These are phyloP conservation scores for Sternotherus odoratus DNA, from an alignment of 2,797 vertebrate genomes.

Conservation along the genomic window DNA sequence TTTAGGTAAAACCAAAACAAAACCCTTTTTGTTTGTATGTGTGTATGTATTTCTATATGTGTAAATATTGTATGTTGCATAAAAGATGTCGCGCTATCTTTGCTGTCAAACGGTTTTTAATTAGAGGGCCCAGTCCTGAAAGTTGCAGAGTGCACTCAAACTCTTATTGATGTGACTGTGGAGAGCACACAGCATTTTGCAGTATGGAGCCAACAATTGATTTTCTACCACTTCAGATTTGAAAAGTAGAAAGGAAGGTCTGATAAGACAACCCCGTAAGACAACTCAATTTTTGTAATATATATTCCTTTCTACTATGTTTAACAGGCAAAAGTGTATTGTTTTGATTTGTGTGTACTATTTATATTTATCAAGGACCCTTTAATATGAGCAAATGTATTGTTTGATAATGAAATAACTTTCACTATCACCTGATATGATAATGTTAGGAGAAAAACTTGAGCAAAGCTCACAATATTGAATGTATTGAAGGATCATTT, in stretches of 20 bases:
- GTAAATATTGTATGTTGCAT: constrained; percentile 84
- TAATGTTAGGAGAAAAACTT: constrained; percentile 45
- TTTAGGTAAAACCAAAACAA: constrained; percentile 88
- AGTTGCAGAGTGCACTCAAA: constrained; percentile 3
- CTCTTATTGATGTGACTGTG: constrained; percentile 39
- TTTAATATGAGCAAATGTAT: constrained; percentile 47
- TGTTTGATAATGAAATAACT: constrained; percentile 61
- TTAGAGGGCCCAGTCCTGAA: constrained; percentile 50
- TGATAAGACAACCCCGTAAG: constrained; percentile 78
- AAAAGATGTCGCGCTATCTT: constrained; percentile 84
- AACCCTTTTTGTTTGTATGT: constrained; percentile 85
- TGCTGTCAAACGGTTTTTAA: constrained; percentile 79
- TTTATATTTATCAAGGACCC: constrained; percentile 33
- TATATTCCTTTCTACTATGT: constrained; percentile 57
- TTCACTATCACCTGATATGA: constrained; percentile 41
- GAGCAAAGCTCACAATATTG: constrained; percentile 20
- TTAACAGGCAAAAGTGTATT: constrained; percentile 72
- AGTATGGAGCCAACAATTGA: constrained; percentile 23
- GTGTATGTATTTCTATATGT: constrained; percentile 85
- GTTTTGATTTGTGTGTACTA: constrained; percentile 72
- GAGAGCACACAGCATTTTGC: constrained; percentile 67
- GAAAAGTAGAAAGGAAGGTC: constrained; percentile 65
- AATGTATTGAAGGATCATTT: constrained; percentile 48
- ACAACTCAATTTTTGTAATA: constrained; percentile 64
- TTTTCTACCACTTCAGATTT: constrained; percentile 61